A percentile compares a stretch with the other conserved stretches of the same genome.
phyloP scores from a whole-genome alignment of 2,888 invertebrate genomes.

The Podabrus alpinus region DNA sequence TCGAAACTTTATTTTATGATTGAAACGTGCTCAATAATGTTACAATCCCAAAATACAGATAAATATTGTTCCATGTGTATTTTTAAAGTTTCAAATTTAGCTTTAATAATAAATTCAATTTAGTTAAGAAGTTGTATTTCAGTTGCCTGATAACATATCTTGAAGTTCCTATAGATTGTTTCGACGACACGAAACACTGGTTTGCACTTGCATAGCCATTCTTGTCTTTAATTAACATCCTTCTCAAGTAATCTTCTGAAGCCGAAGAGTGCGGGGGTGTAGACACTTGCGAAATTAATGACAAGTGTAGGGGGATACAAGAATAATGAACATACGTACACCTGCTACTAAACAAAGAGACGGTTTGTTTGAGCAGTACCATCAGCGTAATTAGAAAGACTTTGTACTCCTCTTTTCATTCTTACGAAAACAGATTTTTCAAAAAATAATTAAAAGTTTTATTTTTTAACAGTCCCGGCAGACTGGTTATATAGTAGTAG shows the following conservation, averaged over 20 bases:
- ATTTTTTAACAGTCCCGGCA: no score
- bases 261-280: slow-evolving; percentile 58
- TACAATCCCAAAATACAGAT: background rate
- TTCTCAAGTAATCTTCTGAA: slow-evolving; percentile 49
- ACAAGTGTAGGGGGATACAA: slow-evolving; percentile 35
- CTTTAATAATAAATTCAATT: background rate
- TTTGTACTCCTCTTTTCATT: slow-evolving; percentile 7
- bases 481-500: no score
- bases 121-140: background rate
- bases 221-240: slow-evolving; percentile 43
- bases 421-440: background rate
- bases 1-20: background rate
- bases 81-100: background rate
- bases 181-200: slow-evolving; percentile 26
- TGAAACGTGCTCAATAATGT: background rate
- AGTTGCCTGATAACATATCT: background rate
- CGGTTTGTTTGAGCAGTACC: slow-evolving; percentile 35
- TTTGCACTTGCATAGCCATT: slow-evolving; percentile 42
- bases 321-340: slow-evolving; percentile 50
- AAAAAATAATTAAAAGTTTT: background rate
- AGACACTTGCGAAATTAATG: slow-evolving; percentile 45
- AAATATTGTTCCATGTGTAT: background rate
- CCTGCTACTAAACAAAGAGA: slow-evolving; percentile 38
- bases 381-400: slow-evolving; percentile 38
- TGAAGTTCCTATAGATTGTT: background rate